A percentile compares a stretch with the other conserved stretches of the same genome.
phyloP scores from a whole-genome alignment of 2,888 invertebrate genomes.

The Drosophila greeni region DNA sequence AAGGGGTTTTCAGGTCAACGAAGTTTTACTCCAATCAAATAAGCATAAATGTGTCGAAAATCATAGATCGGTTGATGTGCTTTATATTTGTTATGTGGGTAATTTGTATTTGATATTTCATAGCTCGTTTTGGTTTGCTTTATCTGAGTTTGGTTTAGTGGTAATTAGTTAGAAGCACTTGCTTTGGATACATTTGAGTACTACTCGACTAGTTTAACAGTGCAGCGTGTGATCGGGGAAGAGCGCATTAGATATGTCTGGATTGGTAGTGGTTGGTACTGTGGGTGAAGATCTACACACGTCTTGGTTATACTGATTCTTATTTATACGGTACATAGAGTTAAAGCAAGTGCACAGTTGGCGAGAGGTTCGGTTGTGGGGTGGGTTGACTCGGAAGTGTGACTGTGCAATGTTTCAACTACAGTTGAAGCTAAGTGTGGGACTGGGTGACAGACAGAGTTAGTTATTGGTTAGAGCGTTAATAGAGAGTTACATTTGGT shows the following conservation, averaged over 20 bases:
- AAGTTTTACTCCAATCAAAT: conserved; percentile 10
- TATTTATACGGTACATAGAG: conserved; percentile 52
- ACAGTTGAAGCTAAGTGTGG: conserved; percentile 61
- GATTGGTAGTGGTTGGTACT: conserved; percentile 30
- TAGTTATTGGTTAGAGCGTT: conserved; percentile 28
- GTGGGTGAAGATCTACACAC: conserved; percentile 48
- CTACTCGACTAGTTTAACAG: conserved; percentile 56
- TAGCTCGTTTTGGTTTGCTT: conserved; percentile 60
- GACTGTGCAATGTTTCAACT: conserved; percentile 47
- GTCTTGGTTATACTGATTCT: conserved; percentile 42
- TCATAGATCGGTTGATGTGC: conserved; percentile 60
- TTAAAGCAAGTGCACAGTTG: conserved; percentile 63
- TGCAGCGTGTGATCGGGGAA: conserved; percentile 55
- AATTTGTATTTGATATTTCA: conserved; percentile 69
- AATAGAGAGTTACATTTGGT: conserved; percentile 33
- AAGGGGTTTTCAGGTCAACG: neutral
- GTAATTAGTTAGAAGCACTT: conserved; percentile 57
- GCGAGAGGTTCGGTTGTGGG: conserved; percentile 22
- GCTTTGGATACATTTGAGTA: conserved; percentile 49
- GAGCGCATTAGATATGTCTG: conserved; percentile 57
- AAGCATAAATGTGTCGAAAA: conserved; percentile 30
- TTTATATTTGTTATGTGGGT: conserved; percentile 67
- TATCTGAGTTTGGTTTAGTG: conserved; percentile 53
- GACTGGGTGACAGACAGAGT: conserved; percentile 39
- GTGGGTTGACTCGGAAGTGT: conserved; percentile 21